phyloP scores from a whole-genome alignment of 64 coral and sea anemone species.

The Exaiptasia diaphana region DNA sequence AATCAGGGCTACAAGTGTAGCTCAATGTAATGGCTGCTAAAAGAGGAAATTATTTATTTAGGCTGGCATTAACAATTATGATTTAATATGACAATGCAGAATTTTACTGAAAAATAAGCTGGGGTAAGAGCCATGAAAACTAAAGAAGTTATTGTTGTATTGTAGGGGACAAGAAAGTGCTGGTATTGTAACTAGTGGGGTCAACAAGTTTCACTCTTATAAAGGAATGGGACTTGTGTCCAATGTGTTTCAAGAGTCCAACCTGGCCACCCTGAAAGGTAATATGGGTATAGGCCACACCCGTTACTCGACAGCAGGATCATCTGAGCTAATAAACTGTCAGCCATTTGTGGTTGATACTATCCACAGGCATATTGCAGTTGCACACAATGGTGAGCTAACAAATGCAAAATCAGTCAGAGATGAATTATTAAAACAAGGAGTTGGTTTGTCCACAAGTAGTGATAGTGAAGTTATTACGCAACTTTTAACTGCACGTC shows the following conservation, averaged over 20 bases:
- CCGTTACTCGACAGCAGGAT: slow-evolving; percentile 85
- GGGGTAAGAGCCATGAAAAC: too few relatives aligned
- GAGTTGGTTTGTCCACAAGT: slow-evolving; percentile 78
- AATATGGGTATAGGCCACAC: slow-evolving; percentile 97
- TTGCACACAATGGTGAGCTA: slow-evolving; percentile 92
- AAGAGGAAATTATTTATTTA: too few relatives aligned
- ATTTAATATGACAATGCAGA: too few relatives aligned
- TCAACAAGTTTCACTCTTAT: slow-evolving; percentile 62
- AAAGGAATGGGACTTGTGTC: slow-evolving; percentile 94
- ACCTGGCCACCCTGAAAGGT: slow-evolving; percentile 69
- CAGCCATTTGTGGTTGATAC: slow-evolving; percentile 98
- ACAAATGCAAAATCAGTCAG: slow-evolving; percentile 89
- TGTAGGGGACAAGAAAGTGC: slow-evolving; percentile 95
- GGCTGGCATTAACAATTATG: too few relatives aligned
- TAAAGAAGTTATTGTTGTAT: too few relatives aligned
- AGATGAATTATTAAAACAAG: slow-evolving; percentile 62
- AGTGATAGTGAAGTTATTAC: slow-evolving; percentile 97
- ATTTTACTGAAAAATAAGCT: too few relatives aligned
- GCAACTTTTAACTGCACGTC: slow-evolving; percentile 77
- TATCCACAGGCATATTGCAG: slow-evolving; percentile 80
- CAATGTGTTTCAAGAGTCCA: slow-evolving; percentile 70
- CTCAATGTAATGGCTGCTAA: too few relatives aligned
- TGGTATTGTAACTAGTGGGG: slow-evolving; percentile 92
- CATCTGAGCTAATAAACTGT: slow-evolving; percentile 87
- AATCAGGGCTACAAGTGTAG: too few relatives aligned